Evolutionary conservation across 2,888 invertebrate genomes (phyloP).

Genomic region (Drosophila austrosaltans): DNA sequence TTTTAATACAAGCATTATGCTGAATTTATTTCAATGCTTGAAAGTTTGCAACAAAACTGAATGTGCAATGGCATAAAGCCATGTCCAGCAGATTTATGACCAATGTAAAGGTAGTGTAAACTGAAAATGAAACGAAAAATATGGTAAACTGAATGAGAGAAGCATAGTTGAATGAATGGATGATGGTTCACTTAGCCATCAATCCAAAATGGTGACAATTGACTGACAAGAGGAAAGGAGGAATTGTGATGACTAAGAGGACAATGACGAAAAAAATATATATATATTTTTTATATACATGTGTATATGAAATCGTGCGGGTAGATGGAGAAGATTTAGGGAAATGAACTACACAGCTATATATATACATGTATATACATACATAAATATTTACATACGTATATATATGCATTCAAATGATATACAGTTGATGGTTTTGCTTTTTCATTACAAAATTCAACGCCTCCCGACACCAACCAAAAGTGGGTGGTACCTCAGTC

Average conservation of each 20-base stretch:
- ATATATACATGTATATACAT: conserved; percentile 39
- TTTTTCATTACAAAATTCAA: conserved; percentile 18
- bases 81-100: conserved; percentile 4
- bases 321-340: conserved; percentile 24
- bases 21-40: not conserved
- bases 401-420: conserved; percentile 60
- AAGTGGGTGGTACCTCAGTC: not conserved
- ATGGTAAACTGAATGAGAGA: conserved; percentile 37
- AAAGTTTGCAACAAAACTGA: conserved; percentile 47
- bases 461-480: not conserved
- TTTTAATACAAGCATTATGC: not conserved
- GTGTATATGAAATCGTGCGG: not conserved
- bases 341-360: conserved; percentile 31
- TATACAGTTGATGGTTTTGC: conserved; percentile 54
- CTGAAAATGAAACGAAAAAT: conserved; percentile 38
- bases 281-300: not conserved
- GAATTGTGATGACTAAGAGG: conserved; percentile 43
- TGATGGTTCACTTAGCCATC: conserved; percentile 46
- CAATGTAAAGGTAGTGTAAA: conserved; percentile 8
- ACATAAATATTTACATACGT: conserved; percentile 27
- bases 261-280: conserved; percentile 25
- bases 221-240: conserved; percentile 53
- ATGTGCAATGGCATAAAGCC: conserved; percentile 33
- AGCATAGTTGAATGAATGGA: not conserved
- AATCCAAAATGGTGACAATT: conserved; percentile 75